These are phyloP conservation scores for Oikopleura dioica DNA, from an alignment of 23 tunicate species.

Conservation along the genomic window DNA sequence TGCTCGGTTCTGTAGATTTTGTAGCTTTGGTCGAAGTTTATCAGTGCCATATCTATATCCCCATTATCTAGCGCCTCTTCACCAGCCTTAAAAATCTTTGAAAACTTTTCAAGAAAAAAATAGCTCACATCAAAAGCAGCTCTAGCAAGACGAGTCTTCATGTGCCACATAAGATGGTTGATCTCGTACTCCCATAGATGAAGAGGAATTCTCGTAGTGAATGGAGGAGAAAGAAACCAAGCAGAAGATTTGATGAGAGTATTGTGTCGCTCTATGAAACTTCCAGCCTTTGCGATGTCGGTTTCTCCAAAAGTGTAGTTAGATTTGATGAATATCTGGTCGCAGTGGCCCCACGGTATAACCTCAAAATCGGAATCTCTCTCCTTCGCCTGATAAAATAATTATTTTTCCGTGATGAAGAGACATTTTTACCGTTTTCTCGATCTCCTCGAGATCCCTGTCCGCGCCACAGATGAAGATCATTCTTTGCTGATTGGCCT, in stretches of 20 bases:
- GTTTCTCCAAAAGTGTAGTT: neutral
- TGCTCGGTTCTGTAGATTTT: neutral
- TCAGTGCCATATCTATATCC: neutral
- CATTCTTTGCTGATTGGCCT: neutral
- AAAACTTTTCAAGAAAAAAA: too few species aligned
- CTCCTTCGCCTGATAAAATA: neutral
- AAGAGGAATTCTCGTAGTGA: neutral
- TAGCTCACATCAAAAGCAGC: constrained; percentile 1
- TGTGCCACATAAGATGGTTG: neutral
- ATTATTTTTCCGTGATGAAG: too few species aligned
- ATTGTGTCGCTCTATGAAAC: neutral
- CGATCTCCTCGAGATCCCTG: neutral
- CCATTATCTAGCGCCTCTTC: neutral
- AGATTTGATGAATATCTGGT: neutral
- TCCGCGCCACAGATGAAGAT: constrained; percentile 3
- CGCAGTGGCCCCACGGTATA: constrained; percentile 12
- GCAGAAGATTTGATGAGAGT: neutral
- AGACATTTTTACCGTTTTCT: too few species aligned
- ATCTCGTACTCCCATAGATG: constrained; percentile 10
- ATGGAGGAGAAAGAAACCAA: neutral
- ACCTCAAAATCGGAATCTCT: neutral
- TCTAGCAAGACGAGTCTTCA: neutral
- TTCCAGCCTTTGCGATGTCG: neutral
- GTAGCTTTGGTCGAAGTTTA: neutral
- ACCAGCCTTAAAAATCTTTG: neutral